phyloP scores from a whole-genome alignment of 1,140 invertebrate genomes.

The Dendroctonus ponderosae region DNA sequence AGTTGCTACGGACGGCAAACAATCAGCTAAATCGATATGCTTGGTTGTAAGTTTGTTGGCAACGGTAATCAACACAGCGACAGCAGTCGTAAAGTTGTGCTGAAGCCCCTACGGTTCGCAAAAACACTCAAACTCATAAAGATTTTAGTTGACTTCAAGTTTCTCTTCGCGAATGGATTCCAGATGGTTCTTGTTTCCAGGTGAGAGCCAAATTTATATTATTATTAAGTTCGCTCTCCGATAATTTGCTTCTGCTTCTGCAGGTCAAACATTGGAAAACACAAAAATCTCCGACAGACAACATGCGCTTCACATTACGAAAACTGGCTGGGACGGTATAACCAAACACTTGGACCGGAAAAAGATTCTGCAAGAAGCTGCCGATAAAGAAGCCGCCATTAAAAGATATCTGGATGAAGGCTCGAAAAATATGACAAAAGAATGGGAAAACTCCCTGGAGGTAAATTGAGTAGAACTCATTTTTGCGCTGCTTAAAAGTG shows the following conservation, averaged over 20 bases:
- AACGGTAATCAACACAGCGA: too few relatives aligned
- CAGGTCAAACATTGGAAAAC: slow-evolving; percentile 39
- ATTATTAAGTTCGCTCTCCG: too few relatives aligned
- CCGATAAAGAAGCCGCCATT: slow-evolving; percentile 37
- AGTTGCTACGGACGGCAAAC: too few relatives aligned
- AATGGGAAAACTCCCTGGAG: slow-evolving; percentile 43
- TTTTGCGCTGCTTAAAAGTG: not conserved
- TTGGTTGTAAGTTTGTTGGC: too few relatives aligned
- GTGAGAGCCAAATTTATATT: slow-evolving; percentile 4
- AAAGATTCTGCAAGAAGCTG: slow-evolving; percentile 35
- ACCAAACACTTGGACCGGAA: slow-evolving; percentile 41
- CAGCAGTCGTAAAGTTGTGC: too few relatives aligned
- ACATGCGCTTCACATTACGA: slow-evolving; percentile 40
- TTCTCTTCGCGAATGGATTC: slow-evolving; percentile 39
- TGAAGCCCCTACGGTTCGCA: too few relatives aligned
- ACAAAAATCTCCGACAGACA: slow-evolving; percentile 41
- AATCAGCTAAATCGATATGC: too few relatives aligned
- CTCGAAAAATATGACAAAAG: slow-evolving; percentile 41
- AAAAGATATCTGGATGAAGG: slow-evolving; percentile 40
- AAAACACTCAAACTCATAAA: too few relatives aligned
- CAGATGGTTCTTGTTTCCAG: slow-evolving; percentile 38
- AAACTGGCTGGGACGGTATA: slow-evolving; percentile 38
- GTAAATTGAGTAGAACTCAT: slow-evolving; percentile 22
- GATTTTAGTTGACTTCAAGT: not conserved
- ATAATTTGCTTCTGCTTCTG: not conserved